Evolutionary conservation across 1,140 invertebrate genomes (phyloP).

Genomic region (Parapsyche elsis): DNA sequence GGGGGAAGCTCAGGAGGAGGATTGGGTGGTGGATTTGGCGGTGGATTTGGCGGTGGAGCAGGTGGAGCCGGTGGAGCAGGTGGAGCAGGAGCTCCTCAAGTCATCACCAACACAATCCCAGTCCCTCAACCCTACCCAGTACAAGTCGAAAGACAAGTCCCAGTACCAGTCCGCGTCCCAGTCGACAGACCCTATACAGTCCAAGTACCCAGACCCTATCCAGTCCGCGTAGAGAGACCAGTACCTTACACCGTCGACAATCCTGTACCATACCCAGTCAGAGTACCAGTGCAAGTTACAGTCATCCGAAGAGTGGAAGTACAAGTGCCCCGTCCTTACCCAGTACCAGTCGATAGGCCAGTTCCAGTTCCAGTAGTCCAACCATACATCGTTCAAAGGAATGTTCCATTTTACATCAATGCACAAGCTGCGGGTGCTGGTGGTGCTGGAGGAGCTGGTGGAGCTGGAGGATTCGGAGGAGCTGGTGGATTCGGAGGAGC

Average conservation of each 20-base stretch:
- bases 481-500: not conserved
- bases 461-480: not conserved
- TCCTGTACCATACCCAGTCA: conserved; percentile 29
- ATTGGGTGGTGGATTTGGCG: conserved; percentile 48
- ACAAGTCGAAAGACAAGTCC: conserved; percentile 58
- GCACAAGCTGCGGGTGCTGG: conserved; percentile 29
- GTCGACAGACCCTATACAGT: conserved; percentile 59
- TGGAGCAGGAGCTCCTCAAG: conserved; percentile 36
- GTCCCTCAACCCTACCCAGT: conserved; percentile 62
- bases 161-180: conserved; percentile 57
- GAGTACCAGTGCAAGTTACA: conserved; percentile 62
- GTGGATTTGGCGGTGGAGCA: conserved; percentile 13
- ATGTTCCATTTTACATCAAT: conserved; percentile 62
- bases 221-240: conserved; percentile 56
- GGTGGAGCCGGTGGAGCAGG: not conserved
- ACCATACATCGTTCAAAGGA: conserved; percentile 65
- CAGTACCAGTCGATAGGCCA: conserved; percentile 58
- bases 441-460: not conserved
- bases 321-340: conserved; percentile 58
- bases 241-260: conserved; percentile 56
- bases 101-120: conserved; percentile 58
- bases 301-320: conserved; percentile 47
- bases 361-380: conserved; percentile 62
- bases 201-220: conserved; percentile 57
- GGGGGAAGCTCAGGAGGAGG: conserved; percentile 58